Percentiles rank a stretch among this genome's conserved stretches.
Conservation (phyloP, 1,140 invertebrate genomes). For the Aphelenchoides avenae region DNA sequence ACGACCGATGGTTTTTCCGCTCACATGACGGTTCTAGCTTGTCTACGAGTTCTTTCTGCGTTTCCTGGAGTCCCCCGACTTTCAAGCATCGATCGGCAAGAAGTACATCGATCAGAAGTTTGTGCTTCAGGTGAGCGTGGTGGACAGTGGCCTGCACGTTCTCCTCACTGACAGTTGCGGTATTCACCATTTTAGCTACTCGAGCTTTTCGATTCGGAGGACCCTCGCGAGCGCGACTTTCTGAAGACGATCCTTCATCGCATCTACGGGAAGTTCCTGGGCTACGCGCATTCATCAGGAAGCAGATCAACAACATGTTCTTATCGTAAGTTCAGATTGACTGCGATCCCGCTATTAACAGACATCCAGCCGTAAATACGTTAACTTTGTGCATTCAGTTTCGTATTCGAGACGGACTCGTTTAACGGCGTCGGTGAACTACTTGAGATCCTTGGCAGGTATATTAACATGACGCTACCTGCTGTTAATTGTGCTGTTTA, state of each 20-base stretch:
- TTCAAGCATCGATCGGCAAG: conserved; percentile 55
- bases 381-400: conserved; percentile 65
- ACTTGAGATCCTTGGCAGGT: conserved; percentile 85
- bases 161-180: not conserved
- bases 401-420: conserved; percentile 98
- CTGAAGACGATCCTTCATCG: conserved; percentile 58
- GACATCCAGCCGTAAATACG: no score
- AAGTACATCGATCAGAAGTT: conserved; percentile 59
- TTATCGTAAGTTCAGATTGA: conserved; percentile 47
- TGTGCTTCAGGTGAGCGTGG: conserved; percentile 47
- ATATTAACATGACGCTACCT: conserved; percentile 4
- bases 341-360: not conserved
- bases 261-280: conserved; percentile 58
- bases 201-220: conserved; percentile 57
- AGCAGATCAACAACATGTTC: conserved; percentile 60
- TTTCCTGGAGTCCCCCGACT: conserved; percentile 56
- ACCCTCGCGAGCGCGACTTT: conserved; percentile 58
- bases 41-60: conserved; percentile 58
- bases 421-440: conserved; percentile 97
- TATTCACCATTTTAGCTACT: conserved; percentile 38
- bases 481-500: conserved; percentile 27
- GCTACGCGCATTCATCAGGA: conserved; percentile 59
- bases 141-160: not conserved
- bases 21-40: conserved; percentile 30
- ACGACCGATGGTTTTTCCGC: not conserved